phyloP scores from a whole-genome alignment of 1,140 invertebrate species.

The Steinernema feltiae region DNA sequence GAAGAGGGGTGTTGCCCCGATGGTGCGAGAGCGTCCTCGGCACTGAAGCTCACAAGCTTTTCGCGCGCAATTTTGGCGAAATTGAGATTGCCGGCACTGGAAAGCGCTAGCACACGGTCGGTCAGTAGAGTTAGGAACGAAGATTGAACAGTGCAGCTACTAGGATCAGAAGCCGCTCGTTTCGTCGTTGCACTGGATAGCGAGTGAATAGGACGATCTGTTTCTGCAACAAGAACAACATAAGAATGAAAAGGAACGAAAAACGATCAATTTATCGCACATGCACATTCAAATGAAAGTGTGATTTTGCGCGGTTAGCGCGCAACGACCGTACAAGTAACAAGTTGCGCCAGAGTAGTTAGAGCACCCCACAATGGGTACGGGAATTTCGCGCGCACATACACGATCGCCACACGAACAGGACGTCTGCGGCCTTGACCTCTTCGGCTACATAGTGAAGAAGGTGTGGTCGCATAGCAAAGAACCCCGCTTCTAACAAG shows the following conservation, averaged over 20 bases:
- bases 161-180: background rate
- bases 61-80: constrained; percentile 1
- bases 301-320: background rate
- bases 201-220: too few relatives aligned
- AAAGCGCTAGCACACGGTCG: constrained; percentile 4
- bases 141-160: background rate
- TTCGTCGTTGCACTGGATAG: background rate
- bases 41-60: constrained; percentile 15
- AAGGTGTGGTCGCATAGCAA: background rate
- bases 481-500: background rate
- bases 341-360: background rate
- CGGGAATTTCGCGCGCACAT: constrained; percentile 6
- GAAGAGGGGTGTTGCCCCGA: background rate
- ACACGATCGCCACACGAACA: background rate
- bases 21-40: constrained; percentile 10
- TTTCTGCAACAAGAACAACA: background rate
- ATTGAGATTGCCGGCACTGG: background rate
- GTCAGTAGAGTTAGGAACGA: too few relatives aligned
- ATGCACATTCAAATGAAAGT: background rate
- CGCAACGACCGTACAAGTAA: background rate
- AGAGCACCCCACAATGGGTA: constrained; percentile 1
- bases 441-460: background rate
- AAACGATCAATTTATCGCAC: background rate
- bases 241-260: background rate
- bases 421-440: background rate